A percentile compares a stretch with the other conserved stretches of the same genome.
Conservation (phyloP, 2,888 invertebrate genomes). For the Scaptodrosophila latifasciaeformis region DNA sequence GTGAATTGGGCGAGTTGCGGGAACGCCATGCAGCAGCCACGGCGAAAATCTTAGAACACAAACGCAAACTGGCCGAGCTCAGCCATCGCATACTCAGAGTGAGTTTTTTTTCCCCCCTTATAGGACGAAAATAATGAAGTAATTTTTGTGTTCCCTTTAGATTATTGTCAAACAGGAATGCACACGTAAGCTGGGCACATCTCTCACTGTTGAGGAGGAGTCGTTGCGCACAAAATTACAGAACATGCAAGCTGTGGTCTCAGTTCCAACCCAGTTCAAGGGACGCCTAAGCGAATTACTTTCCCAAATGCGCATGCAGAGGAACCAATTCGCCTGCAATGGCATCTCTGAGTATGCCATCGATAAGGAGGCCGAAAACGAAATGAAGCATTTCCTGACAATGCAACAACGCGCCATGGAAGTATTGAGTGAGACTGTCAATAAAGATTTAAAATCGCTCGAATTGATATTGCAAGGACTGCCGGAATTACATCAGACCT, state of each 20-base stretch:
- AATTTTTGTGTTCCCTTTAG: slow-evolving; percentile 75
- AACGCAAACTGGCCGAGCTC: slow-evolving; percentile 86
- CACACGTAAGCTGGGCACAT: slow-evolving; percentile 89
- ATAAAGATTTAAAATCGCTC: slow-evolving; percentile 85
- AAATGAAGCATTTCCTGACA: slow-evolving; percentile 85
- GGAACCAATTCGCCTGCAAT: slow-evolving; percentile 78
- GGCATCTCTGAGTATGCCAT: slow-evolving; percentile 85
- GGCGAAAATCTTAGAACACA: slow-evolving; percentile 87
- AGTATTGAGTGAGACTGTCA: slow-evolving; percentile 88
- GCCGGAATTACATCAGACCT: slow-evolving; percentile 76
- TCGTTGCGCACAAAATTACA: slow-evolving; percentile 90
- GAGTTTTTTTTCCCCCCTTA: slow-evolving; percentile 25
- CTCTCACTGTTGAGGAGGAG: slow-evolving; percentile 93
- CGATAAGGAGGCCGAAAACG: slow-evolving; percentile 83
- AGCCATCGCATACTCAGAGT: slow-evolving; percentile 90
- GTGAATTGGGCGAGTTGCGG: slow-evolving; percentile 85
- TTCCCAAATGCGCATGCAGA: slow-evolving; percentile 88
- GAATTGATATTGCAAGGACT: slow-evolving; percentile 87
- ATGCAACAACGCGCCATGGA: slow-evolving; percentile 93
- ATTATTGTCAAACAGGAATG: slow-evolving; percentile 92
- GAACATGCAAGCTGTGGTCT: slow-evolving; percentile 89
- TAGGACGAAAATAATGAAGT: neutral
- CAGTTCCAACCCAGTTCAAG: slow-evolving; percentile 95
- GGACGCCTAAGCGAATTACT: slow-evolving; percentile 93
- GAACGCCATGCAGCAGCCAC: slow-evolving; percentile 87